These are phyloP conservation scores for Caradrina clavipalpis DNA, from an alignment of 2,888 invertebrate genomes.

Conservation along the genomic window DNA sequence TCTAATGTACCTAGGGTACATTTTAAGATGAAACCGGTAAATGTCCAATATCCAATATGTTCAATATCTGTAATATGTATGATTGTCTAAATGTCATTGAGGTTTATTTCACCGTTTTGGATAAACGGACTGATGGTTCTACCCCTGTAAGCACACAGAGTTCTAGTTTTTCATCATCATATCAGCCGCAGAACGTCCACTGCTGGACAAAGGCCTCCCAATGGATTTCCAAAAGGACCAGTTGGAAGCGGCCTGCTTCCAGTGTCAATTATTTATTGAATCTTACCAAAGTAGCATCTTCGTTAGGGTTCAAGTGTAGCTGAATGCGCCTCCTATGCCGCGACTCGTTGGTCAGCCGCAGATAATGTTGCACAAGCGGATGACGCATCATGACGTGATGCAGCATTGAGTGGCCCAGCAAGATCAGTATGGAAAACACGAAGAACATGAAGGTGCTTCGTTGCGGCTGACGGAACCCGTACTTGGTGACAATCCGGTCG, in stretches of 20 bases:
- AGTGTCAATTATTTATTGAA: background rate
- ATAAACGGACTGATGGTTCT: too few relatives aligned
- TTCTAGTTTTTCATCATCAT: too few relatives aligned
- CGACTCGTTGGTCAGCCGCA: conserved; percentile 93
- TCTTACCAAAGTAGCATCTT: conserved; percentile 95
- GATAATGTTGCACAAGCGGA: conserved; percentile 96
- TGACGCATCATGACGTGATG: conserved; percentile 95
- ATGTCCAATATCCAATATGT: background rate
- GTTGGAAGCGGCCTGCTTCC: too few relatives aligned
- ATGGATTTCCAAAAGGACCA: too few relatives aligned
- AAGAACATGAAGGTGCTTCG: conserved; percentile 97
- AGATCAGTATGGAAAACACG: conserved; percentile 94
- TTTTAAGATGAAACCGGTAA: background rate
- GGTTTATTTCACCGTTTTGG: too few relatives aligned
- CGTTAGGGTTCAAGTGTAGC: conserved; percentile 95
- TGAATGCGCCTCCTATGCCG: conserved; percentile 95
- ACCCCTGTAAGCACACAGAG: background rate
- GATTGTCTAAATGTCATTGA: too few relatives aligned
- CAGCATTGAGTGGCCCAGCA: conserved; percentile 94
- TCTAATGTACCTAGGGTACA: background rate
- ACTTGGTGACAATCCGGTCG: conserved; percentile 96
- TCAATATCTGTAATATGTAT: too few relatives aligned
- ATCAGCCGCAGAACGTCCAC: too few relatives aligned
- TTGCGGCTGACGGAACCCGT: conserved; percentile 94
- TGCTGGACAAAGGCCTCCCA: too few relatives aligned